These are phyloP conservation scores for Epicampocera succincta DNA, from an alignment of 2,888 invertebrate genomes.

Conservation along the genomic window DNA sequence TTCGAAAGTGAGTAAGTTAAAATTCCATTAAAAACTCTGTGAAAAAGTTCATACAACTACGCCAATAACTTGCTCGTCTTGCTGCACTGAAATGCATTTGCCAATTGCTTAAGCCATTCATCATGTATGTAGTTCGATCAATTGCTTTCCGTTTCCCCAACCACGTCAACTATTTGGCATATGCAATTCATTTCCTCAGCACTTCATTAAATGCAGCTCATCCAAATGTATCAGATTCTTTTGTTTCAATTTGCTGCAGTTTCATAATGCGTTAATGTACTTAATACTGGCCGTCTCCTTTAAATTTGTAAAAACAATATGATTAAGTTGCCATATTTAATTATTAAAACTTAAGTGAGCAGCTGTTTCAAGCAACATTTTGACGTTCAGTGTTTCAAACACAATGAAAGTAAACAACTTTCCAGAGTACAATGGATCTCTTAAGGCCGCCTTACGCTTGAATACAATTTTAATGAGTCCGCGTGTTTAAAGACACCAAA, in stretches of 20 bases:
- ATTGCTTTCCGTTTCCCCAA: slow-evolving; percentile 3
- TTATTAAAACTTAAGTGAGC: background rate
- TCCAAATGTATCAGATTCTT: background rate
- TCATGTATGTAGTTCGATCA: slow-evolving; percentile 7
- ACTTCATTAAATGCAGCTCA: background rate
- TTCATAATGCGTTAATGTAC: background rate
- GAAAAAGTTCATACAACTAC: slow-evolving; percentile 3
- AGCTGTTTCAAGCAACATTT: background rate
- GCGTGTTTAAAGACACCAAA: too few species aligned
- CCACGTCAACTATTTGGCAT: background rate
- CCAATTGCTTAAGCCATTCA: background rate
- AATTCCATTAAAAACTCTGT: slow-evolving; percentile 53
- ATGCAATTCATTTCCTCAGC: background rate
- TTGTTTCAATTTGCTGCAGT: background rate
- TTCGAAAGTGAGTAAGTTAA: slow-evolving; percentile 50
- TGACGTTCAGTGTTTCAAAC: background rate
- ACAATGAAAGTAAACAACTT: background rate
- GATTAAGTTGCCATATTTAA: background rate
- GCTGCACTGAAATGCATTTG: background rate
- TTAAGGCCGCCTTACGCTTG: background rate
- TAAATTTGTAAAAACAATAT: background rate
- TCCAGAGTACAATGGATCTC: background rate
- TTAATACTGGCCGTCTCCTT: background rate
- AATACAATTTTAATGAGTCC: slow-evolving; percentile 36
- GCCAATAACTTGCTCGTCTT: too few species aligned